A percentile compares a stretch with the other conserved stretches of the same genome.
Conservation (phyloP, 2,888 invertebrate genomes). For the Cheiracanthium punctorium region DNA sequence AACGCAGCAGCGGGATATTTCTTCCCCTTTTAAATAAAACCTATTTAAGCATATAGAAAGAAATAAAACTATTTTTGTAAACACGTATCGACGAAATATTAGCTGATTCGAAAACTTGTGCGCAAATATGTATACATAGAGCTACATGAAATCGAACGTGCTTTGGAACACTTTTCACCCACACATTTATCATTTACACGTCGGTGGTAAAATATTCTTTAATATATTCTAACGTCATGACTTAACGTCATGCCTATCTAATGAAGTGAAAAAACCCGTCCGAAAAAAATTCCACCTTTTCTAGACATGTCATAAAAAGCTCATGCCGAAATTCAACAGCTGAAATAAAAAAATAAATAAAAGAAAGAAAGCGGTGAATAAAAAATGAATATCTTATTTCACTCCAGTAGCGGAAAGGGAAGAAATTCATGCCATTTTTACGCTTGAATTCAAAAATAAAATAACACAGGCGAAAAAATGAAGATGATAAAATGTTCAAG, state of each 20-base stretch:
- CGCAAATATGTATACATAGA: neutral
- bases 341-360: neutral
- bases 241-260: slow-evolving; percentile 7
- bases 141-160: neutral
- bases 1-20: too few relatives aligned
- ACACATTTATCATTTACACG: neutral
- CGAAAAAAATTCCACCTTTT: slow-evolving; percentile 10
- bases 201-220: neutral
- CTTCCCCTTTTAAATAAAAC: too few relatives aligned
- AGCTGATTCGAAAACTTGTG: neutral
- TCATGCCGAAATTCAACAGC: neutral
- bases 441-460: slow-evolving; percentile 48
- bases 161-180: neutral
- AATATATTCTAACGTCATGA: neutral
- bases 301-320: slow-evolving; percentile 10
- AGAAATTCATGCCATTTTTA: slow-evolving; percentile 32
- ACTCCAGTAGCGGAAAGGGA: neutral
- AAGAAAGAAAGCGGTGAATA: neutral
- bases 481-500: slow-evolving; percentile 19
- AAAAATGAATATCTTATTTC: slow-evolving; percentile 11
- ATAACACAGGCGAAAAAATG: slow-evolving; percentile 8
- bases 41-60: too few relatives aligned
- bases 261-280: neutral
- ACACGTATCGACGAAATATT: neutral
- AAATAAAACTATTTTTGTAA: too few relatives aligned